Conservation (phyloP, 2,113 vertebrate genomes). For the Catharus bicknelli region DNA sequence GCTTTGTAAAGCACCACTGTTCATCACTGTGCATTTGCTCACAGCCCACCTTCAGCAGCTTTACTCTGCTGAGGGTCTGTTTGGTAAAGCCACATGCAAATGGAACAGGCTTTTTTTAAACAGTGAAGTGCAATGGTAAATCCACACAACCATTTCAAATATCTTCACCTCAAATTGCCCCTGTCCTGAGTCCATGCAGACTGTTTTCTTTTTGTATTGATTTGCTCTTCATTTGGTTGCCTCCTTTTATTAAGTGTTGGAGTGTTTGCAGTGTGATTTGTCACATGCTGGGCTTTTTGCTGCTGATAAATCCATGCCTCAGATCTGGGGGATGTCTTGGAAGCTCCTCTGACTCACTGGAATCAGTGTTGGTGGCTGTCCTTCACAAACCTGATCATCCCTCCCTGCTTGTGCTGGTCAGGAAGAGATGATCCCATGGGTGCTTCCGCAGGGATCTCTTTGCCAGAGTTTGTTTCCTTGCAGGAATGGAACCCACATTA, state of each 20-base stretch:
- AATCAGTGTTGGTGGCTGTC: not conserved
- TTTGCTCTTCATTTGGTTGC: not conserved
- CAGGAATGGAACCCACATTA: conserved; percentile 99
- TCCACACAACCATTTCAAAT: not conserved
- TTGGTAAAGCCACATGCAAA: not conserved
- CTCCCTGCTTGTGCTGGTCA: not conserved
- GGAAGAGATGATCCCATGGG: not conserved
- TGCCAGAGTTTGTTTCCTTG: conserved; percentile 11
- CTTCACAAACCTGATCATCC: not conserved
- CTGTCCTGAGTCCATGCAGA: not conserved
- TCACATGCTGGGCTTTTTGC: not conserved
- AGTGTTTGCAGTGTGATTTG: not conserved
- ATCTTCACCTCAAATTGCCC: not conserved
- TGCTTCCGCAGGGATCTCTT: not conserved
- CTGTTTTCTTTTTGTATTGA: not conserved
- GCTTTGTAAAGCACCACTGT: not conserved
- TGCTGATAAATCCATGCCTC: not conserved
- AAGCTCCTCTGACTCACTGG: not conserved
- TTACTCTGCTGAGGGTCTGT: not conserved
- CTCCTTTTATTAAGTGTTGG: not conserved
- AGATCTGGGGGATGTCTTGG: not conserved
- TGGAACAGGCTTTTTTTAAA: not conserved
- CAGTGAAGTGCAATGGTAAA: not conserved
- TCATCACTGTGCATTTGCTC: not conserved
- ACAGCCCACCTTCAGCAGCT: not conserved